These are phyloP conservation scores for Aethina tumida DNA, from an alignment of 1,140 invertebrate species.

Conservation along the genomic window DNA sequence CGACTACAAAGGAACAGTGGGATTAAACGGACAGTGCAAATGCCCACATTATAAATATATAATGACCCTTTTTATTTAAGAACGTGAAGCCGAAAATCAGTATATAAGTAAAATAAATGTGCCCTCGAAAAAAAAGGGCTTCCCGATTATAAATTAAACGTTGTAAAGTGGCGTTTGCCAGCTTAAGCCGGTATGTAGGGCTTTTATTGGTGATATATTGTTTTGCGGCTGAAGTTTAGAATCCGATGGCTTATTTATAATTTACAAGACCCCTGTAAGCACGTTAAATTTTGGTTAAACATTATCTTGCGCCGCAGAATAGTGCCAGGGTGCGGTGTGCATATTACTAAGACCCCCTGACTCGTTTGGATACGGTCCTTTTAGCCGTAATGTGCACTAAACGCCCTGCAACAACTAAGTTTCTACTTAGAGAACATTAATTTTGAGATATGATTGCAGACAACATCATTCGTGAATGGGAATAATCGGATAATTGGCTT, in stretches of 20 bases:
- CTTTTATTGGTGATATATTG: slow-evolving; percentile 12
- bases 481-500: no score
- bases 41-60: no score
- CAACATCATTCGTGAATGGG: background rate
- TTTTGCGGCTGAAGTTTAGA: slow-evolving; percentile 5
- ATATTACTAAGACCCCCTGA: no score
- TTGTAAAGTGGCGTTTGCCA: background rate
- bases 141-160: slow-evolving; percentile 2
- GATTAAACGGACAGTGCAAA: no score
- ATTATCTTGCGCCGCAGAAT: no score
- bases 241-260: slow-evolving; percentile 11
- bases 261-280: slow-evolving; percentile 6
- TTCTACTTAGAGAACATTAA: background rate
- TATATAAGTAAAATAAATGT: background rate
- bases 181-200: slow-evolving; percentile 5
- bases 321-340: background rate
- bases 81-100: slow-evolving; percentile 1
- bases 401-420: background rate
- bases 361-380: no score
- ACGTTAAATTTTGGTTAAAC: slow-evolving; percentile 3
- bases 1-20: no score
- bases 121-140: background rate
- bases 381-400: background rate
- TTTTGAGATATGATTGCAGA: background rate
- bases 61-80: no score